A percentile compares a stretch with the other conserved stretches of the same genome.
These are phyloP conservation scores for Bergia puertoricense DNA, from an alignment of 92 coral and sea anemone species.

Conservation along the genomic window DNA sequence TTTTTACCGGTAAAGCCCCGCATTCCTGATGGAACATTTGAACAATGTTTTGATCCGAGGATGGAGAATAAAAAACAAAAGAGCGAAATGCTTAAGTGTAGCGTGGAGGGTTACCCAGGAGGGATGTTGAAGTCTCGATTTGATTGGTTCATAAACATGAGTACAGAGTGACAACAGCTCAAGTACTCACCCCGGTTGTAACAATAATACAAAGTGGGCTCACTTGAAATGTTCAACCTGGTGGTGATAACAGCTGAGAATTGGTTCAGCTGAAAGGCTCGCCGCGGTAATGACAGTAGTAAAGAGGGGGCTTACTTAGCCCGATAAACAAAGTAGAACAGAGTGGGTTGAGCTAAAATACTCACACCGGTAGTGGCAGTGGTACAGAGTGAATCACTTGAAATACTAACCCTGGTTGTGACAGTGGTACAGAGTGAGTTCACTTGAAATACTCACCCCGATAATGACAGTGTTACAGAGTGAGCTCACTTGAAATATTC, in stretches of 20 bases:
- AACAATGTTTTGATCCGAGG: too few species aligned
- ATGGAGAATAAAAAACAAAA: too few species aligned
- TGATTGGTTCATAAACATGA: too few species aligned
- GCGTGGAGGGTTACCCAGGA: too few species aligned
- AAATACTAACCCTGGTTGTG: neutral
- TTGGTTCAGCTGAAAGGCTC: neutral
- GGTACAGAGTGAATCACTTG: neutral
- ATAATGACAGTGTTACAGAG: neutral
- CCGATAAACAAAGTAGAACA: neutral
- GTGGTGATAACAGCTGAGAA: too few species aligned
- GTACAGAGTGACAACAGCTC: neutral
- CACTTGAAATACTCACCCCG: neutral
- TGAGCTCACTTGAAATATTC: neutral
- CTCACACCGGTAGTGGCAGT: neutral
- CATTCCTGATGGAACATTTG: too few species aligned
- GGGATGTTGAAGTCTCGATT: too few species aligned
- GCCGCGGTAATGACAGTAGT: neutral
- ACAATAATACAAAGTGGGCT: too few species aligned
- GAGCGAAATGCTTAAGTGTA: too few species aligned
- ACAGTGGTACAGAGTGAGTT: neutral
- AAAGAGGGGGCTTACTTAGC: neutral
- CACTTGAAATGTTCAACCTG: too few species aligned
- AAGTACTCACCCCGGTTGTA: too few species aligned
- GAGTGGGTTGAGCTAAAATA: neutral
- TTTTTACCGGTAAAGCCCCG: too few species aligned